Conservation (phyloP, 2,888 invertebrate species). For the Lasioglossum leucozonium region DNA sequence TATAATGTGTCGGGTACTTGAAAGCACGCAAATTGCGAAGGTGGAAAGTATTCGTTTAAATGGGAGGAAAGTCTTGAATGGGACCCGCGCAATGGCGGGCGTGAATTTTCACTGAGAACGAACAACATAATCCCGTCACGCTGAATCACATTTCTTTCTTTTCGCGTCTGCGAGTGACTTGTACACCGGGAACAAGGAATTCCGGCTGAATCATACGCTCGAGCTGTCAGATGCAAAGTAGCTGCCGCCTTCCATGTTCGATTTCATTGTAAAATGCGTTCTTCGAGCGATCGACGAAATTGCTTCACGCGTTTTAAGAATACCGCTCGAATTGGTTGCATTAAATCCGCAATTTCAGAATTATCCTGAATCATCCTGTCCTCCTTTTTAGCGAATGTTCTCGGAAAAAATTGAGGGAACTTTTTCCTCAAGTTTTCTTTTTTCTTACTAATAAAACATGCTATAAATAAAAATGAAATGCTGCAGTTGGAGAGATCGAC, state of each 20-base stretch:
- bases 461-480: background rate
- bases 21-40: background rate
- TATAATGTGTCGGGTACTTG: constrained; percentile 14
- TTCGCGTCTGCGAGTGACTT: constrained; percentile 17
- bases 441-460: background rate
- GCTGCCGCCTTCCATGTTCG: constrained; percentile 32
- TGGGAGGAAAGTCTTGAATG: background rate
- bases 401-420: background rate
- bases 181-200: constrained; percentile 31
- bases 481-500: background rate
- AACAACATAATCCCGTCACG: constrained; percentile 26
- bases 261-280: constrained; percentile 42
- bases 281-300: constrained; percentile 1
- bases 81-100: background rate
- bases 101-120: constrained; percentile 23
- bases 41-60: constrained; percentile 5
- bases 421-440: background rate
- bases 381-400: background rate
- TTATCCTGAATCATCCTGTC: background rate
- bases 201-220: constrained; percentile 55
- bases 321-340: background rate
- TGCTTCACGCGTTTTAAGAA: background rate
- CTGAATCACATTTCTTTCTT: constrained; percentile 63
- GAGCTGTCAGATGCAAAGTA: constrained; percentile 19
- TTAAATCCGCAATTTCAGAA: background rate